Base-by-base conservation (phyloP, 2,797 vertebrate species). In the Sebastiscus albofasciatus region DNA sequence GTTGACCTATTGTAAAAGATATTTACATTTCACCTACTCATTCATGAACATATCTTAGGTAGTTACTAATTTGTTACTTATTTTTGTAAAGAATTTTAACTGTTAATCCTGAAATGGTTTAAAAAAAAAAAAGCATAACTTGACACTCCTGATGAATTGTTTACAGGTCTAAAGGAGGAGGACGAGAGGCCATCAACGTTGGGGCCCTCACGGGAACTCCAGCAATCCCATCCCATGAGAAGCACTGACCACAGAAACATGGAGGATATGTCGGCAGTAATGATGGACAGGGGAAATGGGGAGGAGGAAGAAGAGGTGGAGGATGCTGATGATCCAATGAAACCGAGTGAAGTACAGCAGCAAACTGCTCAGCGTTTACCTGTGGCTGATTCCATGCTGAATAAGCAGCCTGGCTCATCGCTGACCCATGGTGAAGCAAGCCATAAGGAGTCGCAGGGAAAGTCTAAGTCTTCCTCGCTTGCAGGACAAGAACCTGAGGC, bases 151-250 rank as follows among this genome's bases (percentile, higher is more conserved):
- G 52, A 36, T 72, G 6, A 39, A 64, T 76, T 78, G 66, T 82
- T 83, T 85, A 61, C 83, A 99, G 99, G 94, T 92, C 90, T 94
- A 64, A 98, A 95, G 92, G 96, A 96, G 86, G 97, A 97, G 86
- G 96, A 97, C 42, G 94, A 95, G 89, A 90, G 81, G 0, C 92
- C 94, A 68, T 94, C 95, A 66, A 94, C 95, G 27, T 85, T 90
- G 5, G 93, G 87, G 1, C 86, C 94, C 61, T 78, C 93, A 49
- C 96, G 97, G 59, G 96, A 96, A 89, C 94, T 94, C 29, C 94
- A 95, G 77, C 92, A 90, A 16, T 91, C 90, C 82, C 93, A 94
- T 73, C 92, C 94, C 54, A 77, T 85, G 16, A 89, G 85, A 52
- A 85, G 60, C 64, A 83, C 87, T 65, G 87, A 87, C 59, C 65